Conservation (phyloP, 2,797 vertebrate species). For the Sebastes itinus region DNA sequence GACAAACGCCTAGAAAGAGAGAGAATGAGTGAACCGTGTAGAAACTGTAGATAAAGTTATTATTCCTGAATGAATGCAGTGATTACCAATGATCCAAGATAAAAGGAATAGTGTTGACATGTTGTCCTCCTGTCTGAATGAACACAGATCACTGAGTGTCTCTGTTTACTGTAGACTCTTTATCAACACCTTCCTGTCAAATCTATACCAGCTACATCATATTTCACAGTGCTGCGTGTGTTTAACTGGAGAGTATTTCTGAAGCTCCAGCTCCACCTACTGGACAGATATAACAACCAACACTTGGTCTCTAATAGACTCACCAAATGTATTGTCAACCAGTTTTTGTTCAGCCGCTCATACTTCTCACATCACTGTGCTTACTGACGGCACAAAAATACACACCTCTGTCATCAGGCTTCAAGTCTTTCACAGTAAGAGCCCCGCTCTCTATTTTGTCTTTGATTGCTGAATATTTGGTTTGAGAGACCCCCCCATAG, state of each 20-base stretch:
- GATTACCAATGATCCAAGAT: slow-evolving; percentile 23
- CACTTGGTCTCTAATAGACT: neutral
- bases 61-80: neutral
- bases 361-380: neutral
- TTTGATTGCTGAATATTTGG: slow-evolving; percentile 33
- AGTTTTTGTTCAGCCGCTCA: neutral
- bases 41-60: neutral
- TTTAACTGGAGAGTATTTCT: slow-evolving; percentile 10
- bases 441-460: neutral
- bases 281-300: neutral
- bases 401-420: neutral
- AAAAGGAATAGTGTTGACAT: slow-evolving; percentile 14
- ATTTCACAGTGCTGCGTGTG: neutral
- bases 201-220: neutral
- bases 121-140: neutral
- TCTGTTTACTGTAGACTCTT: no score
- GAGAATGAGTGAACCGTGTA: neutral
- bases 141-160: neutral
- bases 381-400: neutral
- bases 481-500: fast-evolving
- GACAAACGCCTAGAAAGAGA: slow-evolving; percentile 9
- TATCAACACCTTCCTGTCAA: no score
- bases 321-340: neutral
- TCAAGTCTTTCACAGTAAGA: slow-evolving; percentile 10
- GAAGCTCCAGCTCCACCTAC: slow-evolving; percentile 46